Percentiles rank a stretch among this genome's conserved stretches.
These are phyloP conservation scores for Zapornia atra DNA, from an alignment of 2,113 vertebrate genomes.

Conservation along the genomic window DNA sequence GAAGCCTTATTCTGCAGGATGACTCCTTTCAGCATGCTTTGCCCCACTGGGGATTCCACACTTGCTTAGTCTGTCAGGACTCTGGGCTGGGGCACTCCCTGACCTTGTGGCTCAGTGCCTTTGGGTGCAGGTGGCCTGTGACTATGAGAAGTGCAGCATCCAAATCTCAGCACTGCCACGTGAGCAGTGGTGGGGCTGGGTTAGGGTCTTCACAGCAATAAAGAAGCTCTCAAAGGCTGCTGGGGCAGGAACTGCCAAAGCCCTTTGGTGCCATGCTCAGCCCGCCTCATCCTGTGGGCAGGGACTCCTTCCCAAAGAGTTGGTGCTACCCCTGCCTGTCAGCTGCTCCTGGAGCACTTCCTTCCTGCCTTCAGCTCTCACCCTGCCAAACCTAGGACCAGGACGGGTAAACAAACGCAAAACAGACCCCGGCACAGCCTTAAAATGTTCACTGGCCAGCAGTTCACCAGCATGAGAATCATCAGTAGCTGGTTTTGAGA, in stretches of 20 bases:
- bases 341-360: background rate
- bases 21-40: background rate
- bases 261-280: background rate
- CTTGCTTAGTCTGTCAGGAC: background rate
- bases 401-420: background rate
- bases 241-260: background rate
- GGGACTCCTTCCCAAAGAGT: background rate
- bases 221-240: background rate
- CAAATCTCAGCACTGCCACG: background rate
- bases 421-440: background rate
- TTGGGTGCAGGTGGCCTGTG: background rate
- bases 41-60: background rate
- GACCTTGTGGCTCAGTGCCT: background rate
- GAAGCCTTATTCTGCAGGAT: background rate
- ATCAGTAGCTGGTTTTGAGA: background rate
- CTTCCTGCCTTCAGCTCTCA: background rate
- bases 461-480: background rate
- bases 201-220: background rate
- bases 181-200: background rate
- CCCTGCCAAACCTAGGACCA: background rate
- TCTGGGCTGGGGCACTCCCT: background rate
- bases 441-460: background rate
- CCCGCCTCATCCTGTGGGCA: background rate
- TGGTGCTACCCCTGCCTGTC: fast-evolving
- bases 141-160: background rate